Conservation (phyloP, 2,113 vertebrate species). For the Phodopus roborovskii region DNA sequence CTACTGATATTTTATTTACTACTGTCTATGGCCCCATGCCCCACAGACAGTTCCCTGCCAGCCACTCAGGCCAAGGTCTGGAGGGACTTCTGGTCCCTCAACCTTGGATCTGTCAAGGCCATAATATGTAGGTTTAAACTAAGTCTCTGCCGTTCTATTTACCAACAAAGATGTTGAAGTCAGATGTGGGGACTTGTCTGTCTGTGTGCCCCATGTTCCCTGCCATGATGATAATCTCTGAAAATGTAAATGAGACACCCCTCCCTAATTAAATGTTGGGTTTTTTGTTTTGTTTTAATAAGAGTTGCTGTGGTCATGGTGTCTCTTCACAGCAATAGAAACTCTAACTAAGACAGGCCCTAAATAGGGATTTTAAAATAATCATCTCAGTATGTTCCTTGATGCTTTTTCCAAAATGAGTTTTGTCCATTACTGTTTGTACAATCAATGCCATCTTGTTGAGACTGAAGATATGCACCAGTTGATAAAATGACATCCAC, state of each 20-base stretch:
- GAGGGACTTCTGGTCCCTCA: too few relatives aligned
- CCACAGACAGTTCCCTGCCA: neutral
- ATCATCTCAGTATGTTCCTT: neutral
- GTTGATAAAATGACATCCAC: too few relatives aligned
- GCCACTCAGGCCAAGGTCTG: neutral
- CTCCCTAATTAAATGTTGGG: neutral
- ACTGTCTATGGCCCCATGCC: neutral
- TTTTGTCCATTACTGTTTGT: neutral
- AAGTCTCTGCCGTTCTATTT: neutral
- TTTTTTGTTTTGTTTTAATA: neutral
- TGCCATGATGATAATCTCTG: neutral
- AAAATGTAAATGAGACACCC: neutral
- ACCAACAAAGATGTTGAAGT: neutral
- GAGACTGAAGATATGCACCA: too few relatives aligned
- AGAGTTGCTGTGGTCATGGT: neutral
- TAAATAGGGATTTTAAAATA: neutral
- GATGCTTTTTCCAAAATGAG: neutral
- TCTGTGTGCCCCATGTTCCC: neutral
- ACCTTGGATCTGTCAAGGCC: too few relatives aligned
- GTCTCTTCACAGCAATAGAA: neutral
- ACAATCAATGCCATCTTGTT: neutral
- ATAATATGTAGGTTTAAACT: neutral
- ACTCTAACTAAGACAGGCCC: neutral
- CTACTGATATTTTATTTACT: neutral
- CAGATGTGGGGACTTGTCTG: neutral